A percentile compares a stretch with the other conserved stretches of the same genome.
Conservation (phyloP, 2,797 vertebrate species). For the Pangasius krempfi region DNA sequence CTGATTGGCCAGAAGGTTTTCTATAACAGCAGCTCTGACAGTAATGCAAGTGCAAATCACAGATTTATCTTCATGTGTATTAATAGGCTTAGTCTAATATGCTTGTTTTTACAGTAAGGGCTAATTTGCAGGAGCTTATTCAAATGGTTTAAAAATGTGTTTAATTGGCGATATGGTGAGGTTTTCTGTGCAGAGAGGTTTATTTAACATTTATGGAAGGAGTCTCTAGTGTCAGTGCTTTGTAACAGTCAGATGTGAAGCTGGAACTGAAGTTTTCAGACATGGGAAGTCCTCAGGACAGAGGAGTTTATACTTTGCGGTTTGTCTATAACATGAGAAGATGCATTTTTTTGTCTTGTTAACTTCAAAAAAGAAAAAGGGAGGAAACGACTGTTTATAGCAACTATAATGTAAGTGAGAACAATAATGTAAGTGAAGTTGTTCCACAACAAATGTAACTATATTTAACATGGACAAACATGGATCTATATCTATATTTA, state of each 20-base stretch:
- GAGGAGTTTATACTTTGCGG: too few species aligned
- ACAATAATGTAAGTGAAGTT: background rate
- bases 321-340: too few species aligned
- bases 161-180: background rate
- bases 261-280: background rate
- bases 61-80: background rate
- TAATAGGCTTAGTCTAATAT: background rate
- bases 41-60: background rate
- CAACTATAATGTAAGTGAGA: background rate
- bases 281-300: background rate
- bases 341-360: too few species aligned
- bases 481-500: too few species aligned
- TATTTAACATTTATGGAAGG: background rate
- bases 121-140: background rate
- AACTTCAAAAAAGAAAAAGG: too few species aligned
- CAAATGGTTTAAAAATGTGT: background rate
- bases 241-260: background rate
- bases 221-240: background rate
- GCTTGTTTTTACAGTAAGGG: background rate
- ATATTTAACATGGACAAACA: too few species aligned
- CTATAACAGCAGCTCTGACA: background rate
- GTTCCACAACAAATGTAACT: too few species aligned
- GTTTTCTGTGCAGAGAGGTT: background rate
- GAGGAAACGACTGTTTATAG: too few species aligned
- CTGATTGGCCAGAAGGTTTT: background rate